These are phyloP conservation scores for Zygaena filipendulae DNA, from an alignment of 2,888 invertebrate genomes.

Conservation along the genomic window DNA sequence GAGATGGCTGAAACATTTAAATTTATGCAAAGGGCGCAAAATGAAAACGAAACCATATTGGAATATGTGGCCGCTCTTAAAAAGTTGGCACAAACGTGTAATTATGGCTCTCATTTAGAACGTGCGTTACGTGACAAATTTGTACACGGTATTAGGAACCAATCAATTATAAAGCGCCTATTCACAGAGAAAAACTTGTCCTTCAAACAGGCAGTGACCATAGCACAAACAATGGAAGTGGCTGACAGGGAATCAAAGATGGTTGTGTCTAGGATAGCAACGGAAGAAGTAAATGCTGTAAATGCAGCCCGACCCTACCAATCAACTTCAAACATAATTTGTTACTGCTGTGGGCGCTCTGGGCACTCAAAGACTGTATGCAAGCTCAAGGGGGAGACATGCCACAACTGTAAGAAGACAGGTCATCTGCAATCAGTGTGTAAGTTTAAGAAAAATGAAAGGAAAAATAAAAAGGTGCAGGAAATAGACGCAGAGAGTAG, in stretches of 20 bases:
- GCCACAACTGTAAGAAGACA: too few relatives aligned
- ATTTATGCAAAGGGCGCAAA: not conserved
- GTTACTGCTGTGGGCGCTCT: not conserved
- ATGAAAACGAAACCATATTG: not conserved
- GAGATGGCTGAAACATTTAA: not conserved
- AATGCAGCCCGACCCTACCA: not conserved
- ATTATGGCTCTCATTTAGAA: not conserved
- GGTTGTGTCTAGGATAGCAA: not conserved
- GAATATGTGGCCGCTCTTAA: not conserved
- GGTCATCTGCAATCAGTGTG: too few relatives aligned
- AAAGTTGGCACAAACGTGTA: not conserved
- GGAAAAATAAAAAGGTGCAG: too few relatives aligned
- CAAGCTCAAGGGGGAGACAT: not conserved
- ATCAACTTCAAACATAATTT: not conserved
- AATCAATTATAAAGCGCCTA: not conserved
- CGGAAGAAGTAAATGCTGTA: not conserved
- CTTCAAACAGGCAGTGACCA: not conserved
- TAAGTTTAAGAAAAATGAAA: too few relatives aligned
- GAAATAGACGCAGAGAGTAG: too few relatives aligned
- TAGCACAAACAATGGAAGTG: not conserved
- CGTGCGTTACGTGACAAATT: not conserved
- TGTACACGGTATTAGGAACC: not conserved
- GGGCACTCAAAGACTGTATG: not conserved
- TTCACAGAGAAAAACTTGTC: not conserved
- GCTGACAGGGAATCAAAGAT: not conserved